Base-by-base conservation (phyloP, 53 echinoderm and acorn worm genomes). In the Crossaster papposus region DNA sequence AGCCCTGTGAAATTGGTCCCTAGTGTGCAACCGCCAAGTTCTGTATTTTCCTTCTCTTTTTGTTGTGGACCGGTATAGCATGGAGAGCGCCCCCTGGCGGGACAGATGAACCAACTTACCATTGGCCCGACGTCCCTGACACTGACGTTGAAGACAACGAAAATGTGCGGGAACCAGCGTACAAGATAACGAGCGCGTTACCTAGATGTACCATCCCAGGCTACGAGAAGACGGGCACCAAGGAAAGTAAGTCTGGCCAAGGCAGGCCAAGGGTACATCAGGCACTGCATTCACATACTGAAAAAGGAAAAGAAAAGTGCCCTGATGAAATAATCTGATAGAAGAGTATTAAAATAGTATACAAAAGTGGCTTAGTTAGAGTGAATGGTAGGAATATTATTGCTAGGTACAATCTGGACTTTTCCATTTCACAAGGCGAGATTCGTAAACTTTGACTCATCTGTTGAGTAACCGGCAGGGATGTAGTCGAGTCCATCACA, bases 1-100 rank as follows among this genome's bases (percentile, higher is more conserved):
- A n/a, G n/a, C n/a, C n/a, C n/a, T n/a, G n/a, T n/a, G n/a, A n/a
- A n/a, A n/a, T n/a, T n/a, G n/a, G n/a, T n/a, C n/a, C n/a, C n/a
- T n/a, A n/a, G n/a, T n/a, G n/a, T n/a, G n/a, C n/a, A n/a, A n/a
- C n/a, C n/a, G n/a, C n/a, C n/a, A n/a, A n/a, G 22, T 58, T 20
- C 58, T n/a, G 17, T 58, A 18, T 58, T 58, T 58, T 77, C 17
- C 0, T 77, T 77, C 24, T 50, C 23, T 32, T 10, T 34, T n/a
- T n/a, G n/a, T n/a, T n/a, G n/a, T n/a, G n/a, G n/a, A n/a, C n/a
- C 22, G 17, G 14, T 5, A 17, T 28, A 91, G 92, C 83, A 33
- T 92, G 92, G 92, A 65, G 24, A 54, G 77, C 84, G 37, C 92
- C 92, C n/a, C 28, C 79, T 65, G 92, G 89, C 5, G 92, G 65